Conservation (phyloP, 1,140 invertebrate genomes). For the Drosophila watanabei region DNA sequence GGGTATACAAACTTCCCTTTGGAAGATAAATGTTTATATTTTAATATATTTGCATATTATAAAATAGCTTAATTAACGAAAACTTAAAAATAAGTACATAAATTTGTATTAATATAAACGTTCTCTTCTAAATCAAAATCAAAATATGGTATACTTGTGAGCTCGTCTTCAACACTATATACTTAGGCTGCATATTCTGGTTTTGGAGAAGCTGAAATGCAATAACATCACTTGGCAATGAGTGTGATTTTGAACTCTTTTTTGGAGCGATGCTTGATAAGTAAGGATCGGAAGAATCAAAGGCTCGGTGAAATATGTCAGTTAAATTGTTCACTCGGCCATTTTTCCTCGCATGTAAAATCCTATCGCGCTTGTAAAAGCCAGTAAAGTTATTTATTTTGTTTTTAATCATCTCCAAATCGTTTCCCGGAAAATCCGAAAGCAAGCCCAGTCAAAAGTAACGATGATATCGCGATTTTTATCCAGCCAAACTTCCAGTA, state of each 20-base stretch:
- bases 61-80: too few relatives aligned
- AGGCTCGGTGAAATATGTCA: slow-evolving; percentile 8
- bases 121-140: slow-evolving; percentile 19
- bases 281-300: too few relatives aligned
- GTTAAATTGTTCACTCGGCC: slow-evolving; percentile 17
- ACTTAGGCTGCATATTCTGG: background rate
- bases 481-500: too few relatives aligned
- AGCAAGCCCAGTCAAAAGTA: too few relatives aligned
- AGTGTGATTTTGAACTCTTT: too few relatives aligned
- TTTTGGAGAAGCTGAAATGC: slow-evolving; percentile 12
- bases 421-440: too few relatives aligned
- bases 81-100: slow-evolving; percentile 9
- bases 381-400: too few relatives aligned
- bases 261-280: too few relatives aligned
- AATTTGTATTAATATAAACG: slow-evolving; percentile 4
- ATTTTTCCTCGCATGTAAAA: slow-evolving; percentile 22
- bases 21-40: background rate
- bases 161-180: slow-evolving; percentile 9
- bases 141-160: slow-evolving; percentile 19
- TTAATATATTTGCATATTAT: slow-evolving; percentile 5
- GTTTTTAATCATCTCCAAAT: too few relatives aligned
- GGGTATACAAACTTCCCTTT: too few relatives aligned
- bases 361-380: slow-evolving; percentile 18
- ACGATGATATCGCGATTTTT: too few relatives aligned
- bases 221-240: slow-evolving; percentile 12